Conservation (phyloP, 2,113 vertebrate genomes). For the Amazona vittata region DNA sequence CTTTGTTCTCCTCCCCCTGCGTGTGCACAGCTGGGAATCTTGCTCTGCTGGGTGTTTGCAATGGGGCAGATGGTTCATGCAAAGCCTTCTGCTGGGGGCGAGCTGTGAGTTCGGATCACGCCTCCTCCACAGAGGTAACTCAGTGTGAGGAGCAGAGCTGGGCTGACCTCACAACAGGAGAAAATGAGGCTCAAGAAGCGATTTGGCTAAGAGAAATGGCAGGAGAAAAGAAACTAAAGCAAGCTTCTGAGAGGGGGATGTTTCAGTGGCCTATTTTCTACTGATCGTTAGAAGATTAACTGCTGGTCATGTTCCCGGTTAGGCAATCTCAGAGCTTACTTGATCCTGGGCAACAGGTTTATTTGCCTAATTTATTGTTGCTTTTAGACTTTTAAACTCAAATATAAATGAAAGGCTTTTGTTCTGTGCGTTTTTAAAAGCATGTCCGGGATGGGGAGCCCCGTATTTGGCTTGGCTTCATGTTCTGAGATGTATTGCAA, state of each 20-base stretch:
- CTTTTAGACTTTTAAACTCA: constrained; percentile 55
- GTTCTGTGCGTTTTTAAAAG: constrained; percentile 47
- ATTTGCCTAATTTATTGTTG: constrained; percentile 66
- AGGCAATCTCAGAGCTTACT: constrained; percentile 32
- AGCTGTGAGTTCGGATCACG: accelerated
- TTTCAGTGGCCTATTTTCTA: constrained; percentile 13
- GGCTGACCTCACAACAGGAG: constrained; percentile 25
- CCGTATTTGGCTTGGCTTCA: constrained; percentile 40
- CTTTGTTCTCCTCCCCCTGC: not conserved
- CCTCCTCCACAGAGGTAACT: not conserved
- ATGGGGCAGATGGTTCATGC: not conserved
- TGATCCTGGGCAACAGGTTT: constrained; percentile 57
- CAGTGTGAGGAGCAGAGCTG: constrained; percentile 44
- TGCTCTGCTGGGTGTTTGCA: not conserved
- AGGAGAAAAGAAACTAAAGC: not conserved
- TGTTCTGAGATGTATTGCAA: constrained; percentile 37
- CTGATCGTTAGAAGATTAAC: constrained; percentile 51
- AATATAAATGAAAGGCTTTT: constrained; percentile 64
- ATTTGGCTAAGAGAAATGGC: not conserved
- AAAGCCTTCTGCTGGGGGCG: not conserved
- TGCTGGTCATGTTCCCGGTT: constrained; percentile 29
- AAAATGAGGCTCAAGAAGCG: not conserved
- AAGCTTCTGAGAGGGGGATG: not conserved
- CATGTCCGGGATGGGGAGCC: not conserved
- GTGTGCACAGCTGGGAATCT: constrained; percentile 6